Evolutionary conservation across 2,797 vertebrate genomes (phyloP).

Genomic region (Mycteria americana): DNA sequence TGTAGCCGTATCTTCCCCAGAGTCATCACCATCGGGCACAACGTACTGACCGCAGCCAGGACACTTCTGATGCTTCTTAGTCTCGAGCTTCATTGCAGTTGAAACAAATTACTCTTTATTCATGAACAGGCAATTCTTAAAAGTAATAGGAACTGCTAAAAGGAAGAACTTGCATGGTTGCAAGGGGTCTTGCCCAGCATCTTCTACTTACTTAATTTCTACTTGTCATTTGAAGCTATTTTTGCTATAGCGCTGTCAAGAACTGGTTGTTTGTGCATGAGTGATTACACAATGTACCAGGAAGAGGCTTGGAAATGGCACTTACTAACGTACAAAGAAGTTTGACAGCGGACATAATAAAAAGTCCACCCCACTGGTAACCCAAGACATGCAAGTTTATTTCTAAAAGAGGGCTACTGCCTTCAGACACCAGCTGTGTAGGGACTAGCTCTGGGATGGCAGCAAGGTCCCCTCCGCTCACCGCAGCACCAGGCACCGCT

Average conservation of each 20-base stretch:
- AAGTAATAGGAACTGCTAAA: not conserved
- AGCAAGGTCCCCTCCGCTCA: accelerated
- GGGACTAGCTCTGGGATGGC: not conserved
- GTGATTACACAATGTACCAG: not conserved
- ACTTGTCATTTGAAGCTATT: not conserved
- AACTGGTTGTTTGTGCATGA: not conserved
- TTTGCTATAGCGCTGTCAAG: not conserved
- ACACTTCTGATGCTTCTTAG: not conserved
- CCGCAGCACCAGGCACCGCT: accelerated
- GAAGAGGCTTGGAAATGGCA: not conserved
- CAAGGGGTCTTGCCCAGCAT: not conserved
- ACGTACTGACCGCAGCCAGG: not conserved
- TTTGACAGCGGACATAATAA: not conserved
- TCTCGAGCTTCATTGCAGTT: not conserved
- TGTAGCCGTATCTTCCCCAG: accelerated
- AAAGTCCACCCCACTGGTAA: not conserved
- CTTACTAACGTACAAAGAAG: not conserved
- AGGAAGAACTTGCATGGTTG: not conserved
- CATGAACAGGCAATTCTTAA: not conserved
- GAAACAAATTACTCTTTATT: not conserved
- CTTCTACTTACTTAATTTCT: not conserved
- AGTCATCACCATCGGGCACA: too few relatives aligned
- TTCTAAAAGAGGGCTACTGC: too few relatives aligned
- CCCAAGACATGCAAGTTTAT: not conserved
- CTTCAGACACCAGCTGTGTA: not conserved